Percentiles rank a stretch among this genome's conserved stretches.
Conservation (phyloP, 2,888 invertebrate genomes). For the Colostygia pectinataria region DNA sequence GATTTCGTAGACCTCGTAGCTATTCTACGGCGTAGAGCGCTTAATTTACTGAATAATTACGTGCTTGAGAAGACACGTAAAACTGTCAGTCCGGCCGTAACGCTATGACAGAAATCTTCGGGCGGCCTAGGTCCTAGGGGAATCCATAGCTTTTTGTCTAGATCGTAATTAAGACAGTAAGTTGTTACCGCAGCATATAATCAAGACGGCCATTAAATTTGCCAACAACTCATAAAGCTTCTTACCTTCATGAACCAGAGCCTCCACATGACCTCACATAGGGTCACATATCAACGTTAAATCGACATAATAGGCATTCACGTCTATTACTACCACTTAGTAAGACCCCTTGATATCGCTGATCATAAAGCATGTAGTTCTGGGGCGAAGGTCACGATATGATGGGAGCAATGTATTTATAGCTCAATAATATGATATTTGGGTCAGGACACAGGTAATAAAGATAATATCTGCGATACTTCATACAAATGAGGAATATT, state of each 20-base stretch:
- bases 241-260: slow-evolving; percentile 17
- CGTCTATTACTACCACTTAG: slow-evolving; percentile 34
- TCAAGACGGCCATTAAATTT: slow-evolving; percentile 9
- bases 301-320: slow-evolving; percentile 51
- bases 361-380: slow-evolving; percentile 26
- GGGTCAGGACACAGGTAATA: slow-evolving; percentile 44
- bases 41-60: too few relatives aligned
- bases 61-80: too few relatives aligned
- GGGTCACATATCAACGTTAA: slow-evolving; percentile 57
- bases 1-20: slow-evolving; percentile 1
- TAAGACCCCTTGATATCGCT: slow-evolving; percentile 25
- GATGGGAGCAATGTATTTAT: slow-evolving; percentile 59
- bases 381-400: slow-evolving; percentile 24
- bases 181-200: too few relatives aligned
- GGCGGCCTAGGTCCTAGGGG: too few relatives aligned
- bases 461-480: slow-evolving; percentile 15
- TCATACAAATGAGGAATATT: background rate
- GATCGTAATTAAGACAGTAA: too few relatives aligned
- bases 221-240: slow-evolving; percentile 13
- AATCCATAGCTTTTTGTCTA: too few relatives aligned
- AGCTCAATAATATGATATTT: slow-evolving; percentile 63
- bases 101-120: too few relatives aligned
- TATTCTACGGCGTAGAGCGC: background rate
- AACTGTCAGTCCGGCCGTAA: too few relatives aligned
- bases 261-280: slow-evolving; percentile 42